Evolutionary conservation across 2,888 invertebrate genomes (phyloP).

Genomic region (Glaucopsyche alexis): DNA sequence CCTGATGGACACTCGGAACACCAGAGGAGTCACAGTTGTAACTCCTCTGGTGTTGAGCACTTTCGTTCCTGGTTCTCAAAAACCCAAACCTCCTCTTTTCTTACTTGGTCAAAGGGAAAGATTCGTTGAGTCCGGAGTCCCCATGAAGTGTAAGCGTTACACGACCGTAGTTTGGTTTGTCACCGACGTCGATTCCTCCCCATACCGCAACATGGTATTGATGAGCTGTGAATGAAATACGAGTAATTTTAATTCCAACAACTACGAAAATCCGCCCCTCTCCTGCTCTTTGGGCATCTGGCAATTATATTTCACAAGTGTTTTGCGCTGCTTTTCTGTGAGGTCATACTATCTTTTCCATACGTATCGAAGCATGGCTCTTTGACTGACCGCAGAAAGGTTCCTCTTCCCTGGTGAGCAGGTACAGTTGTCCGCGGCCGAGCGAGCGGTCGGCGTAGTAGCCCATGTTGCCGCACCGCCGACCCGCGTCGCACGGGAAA

Average conservation of each 20-base stretch:
- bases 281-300: too few relatives aligned
- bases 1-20: too few relatives aligned
- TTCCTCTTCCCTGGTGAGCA: constrained; percentile 93
- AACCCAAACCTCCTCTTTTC: constrained; percentile 38
- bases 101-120: constrained; percentile 92
- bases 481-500: constrained; percentile 74
- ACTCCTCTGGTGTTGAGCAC: too few relatives aligned
- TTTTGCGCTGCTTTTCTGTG: too few relatives aligned
- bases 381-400: constrained; percentile 89
- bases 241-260: too few relatives aligned
- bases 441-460: constrained; percentile 93
- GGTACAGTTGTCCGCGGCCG: constrained; percentile 91
- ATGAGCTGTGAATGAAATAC: constrained; percentile 81
- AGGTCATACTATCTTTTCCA: too few relatives aligned
- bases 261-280: neutral
- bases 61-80: too few relatives aligned
- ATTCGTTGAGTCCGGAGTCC: constrained; percentile 90
- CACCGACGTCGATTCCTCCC: constrained; percentile 78
- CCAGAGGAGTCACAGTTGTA: too few relatives aligned
- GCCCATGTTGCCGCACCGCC: constrained; percentile 94
- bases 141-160: constrained; percentile 89
- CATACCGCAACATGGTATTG: constrained; percentile 92
- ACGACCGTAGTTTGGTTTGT: constrained; percentile 86
- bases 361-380: too few relatives aligned
- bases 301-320: neutral